Evolutionary conservation across 2,113 vertebrate species (phyloP), one percentile per base, ranked within the genome.

Genomic region (Isichthys henryi): DNA sequence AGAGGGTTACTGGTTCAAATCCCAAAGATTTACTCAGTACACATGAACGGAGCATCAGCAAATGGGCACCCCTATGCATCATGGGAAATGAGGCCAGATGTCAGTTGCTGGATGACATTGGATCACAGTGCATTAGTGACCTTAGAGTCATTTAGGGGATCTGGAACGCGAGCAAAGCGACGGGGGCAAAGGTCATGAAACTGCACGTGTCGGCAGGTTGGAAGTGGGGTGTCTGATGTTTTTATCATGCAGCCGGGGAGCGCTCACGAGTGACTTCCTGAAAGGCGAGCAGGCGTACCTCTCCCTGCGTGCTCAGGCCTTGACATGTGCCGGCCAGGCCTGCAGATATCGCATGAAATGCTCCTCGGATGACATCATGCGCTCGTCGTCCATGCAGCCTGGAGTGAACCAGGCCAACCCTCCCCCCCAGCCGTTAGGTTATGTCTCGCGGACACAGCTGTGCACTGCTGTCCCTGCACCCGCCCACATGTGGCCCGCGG

Each of bases 311-410:
- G 88, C 70, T 74, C 80, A 70, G 66, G 27, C 88, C 66, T 88
- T 88, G 88, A 88, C 45, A 66, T 77, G 17, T 48, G 9, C 27
- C 39, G 48, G 9, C 48, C 39, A 45, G 23, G 23, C 23, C 88
- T 17, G 43, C 43, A 85, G 88, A 85, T 89, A 66, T 35, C 43
- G 46, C 56, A 48, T 43, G 70, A 50, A 89, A 89, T 83, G 88
- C 39, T 89, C 74, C 88, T 5, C 17, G 49, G 74, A 23, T 89
- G 31, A 89, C 77, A 83, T 89, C 88, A 89, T 83, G 13, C 10
- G 62, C 23, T 27, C 8, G 74, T 83, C 77, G 49, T 83, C 74
- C 50, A 35, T 27, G 52, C 21, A 83, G 48, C 77, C 35, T 23
- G 31, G 48, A 39, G 53, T 85, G 88, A 84, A 49, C 50, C n/a